phyloP scores from a whole-genome alignment of 2,888 invertebrate genomes.

The Cartodere bifasciata region DNA sequence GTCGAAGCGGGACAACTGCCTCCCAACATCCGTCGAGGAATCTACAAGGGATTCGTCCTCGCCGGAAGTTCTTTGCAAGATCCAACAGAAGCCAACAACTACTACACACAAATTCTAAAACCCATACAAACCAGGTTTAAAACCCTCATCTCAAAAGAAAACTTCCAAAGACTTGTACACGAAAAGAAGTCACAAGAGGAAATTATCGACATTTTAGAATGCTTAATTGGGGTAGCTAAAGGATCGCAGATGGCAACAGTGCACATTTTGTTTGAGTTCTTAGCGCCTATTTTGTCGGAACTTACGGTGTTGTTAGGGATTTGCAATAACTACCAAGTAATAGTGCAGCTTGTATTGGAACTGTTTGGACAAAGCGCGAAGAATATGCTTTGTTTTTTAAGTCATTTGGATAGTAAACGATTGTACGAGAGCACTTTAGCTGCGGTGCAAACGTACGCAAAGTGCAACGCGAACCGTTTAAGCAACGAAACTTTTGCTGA shows the following conservation, averaged over 20 bases:
- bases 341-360: conserved; percentile 63
- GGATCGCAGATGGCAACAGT: conserved; percentile 42
- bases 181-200: conserved; percentile 52
- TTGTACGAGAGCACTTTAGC: conserved; percentile 56
- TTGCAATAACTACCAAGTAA: conserved; percentile 61
- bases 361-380: conserved; percentile 60
- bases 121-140: conserved; percentile 41
- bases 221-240: conserved; percentile 57
- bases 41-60: conserved; percentile 60
- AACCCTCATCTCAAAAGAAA: conserved; percentile 38
- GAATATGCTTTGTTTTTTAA: conserved; percentile 52
- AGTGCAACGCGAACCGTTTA: conserved; percentile 50
- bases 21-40: conserved; percentile 46
- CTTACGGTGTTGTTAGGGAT: conserved; percentile 55
- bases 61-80: conserved; percentile 42
- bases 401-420: conserved; percentile 45
- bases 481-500: conserved; percentile 51
- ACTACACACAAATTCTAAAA: conserved; percentile 35
- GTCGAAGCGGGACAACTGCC: conserved; percentile 41
- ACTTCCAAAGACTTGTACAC: conserved; percentile 42
- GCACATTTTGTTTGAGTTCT: conserved; percentile 40
- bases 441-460: conserved; percentile 56
- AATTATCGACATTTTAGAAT: conserved; percentile 63
- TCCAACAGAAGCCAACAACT: conserved; percentile 23
- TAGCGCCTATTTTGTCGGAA: conserved; percentile 53